Evolutionary conservation across 2,113 vertebrate genomes (phyloP), one percentile per base, ranked within the genome.

Genomic region (Ciconia boyciana): DNA sequence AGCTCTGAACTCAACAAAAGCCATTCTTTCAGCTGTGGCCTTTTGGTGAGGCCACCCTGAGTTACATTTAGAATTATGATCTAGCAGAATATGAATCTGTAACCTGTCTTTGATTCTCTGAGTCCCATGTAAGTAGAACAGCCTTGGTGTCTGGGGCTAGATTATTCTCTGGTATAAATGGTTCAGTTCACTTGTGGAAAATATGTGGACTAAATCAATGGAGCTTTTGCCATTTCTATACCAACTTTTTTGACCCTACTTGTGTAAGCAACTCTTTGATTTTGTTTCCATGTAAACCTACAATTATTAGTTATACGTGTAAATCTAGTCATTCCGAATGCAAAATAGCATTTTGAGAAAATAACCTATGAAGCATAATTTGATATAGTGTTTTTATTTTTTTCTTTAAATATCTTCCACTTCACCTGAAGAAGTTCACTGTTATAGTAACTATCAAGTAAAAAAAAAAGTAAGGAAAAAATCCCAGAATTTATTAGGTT

Each of bases 401-500:
- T 83, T 80, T 62, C 10, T 78, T 93, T 51, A 57, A 77, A 19
- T 60, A 26, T 52, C 6, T 65, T 80, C 69, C 13, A 69, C 29
- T 82, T 93, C 81, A 92, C 41, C 39, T 77, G 44, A 60, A 55
- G 43, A 68, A 62, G 7, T n/a, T 55, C 16, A 21, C 32, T 77
- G 6, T 61, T 66, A 26, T 18, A 62, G 72, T 66, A 83, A 72
- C 31, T 76, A 52, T 70, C n/a, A 87, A 78, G 8, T 65, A 4
- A 36, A 54, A 66, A 16, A 62, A 76, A 44, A 25, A 36, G 14
- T 10, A 36, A 70, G 36, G 16, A 26, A 69, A 70, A 96, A 89
- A 70, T 60, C 79, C 25, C 57, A 64, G 86, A 72, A 98, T 96
- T 96, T 95, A 95, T 98, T 96, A 90, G 74, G 66, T 97, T 98